phyloP scores from a whole-genome alignment of 1,140 invertebrate species.

The Condylostylus longicornis region DNA sequence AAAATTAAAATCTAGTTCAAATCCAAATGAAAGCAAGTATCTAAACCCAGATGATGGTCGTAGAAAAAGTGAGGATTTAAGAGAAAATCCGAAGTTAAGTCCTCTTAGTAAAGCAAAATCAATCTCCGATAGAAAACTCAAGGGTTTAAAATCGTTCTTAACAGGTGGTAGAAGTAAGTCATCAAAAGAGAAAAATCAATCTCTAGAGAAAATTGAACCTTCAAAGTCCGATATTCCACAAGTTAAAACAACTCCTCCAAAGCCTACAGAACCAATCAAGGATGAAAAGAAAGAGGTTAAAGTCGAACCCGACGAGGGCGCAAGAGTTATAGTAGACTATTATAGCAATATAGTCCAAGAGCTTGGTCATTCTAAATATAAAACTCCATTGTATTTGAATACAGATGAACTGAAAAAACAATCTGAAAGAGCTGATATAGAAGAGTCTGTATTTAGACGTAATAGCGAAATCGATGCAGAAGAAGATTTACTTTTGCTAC shows the following conservation, averaged over 20 bases:
- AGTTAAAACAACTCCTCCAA: constrained; percentile 21
- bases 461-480: constrained; percentile 8
- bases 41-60: too few species aligned
- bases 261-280: constrained; percentile 11
- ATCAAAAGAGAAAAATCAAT: constrained; percentile 20
- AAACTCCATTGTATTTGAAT: constrained; percentile 40
- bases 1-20: constrained; percentile 1
- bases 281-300: constrained; percentile 25
- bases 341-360: constrained; percentile 65
- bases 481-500: constrained; percentile 14
- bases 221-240: constrained; percentile 15
- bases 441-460: constrained; percentile 5
- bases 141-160: constrained; percentile 28
- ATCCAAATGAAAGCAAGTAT: not conserved
- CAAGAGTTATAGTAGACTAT: constrained; percentile 56
- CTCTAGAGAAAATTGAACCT: not conserved
- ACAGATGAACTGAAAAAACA: constrained; percentile 46
- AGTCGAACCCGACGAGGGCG: constrained; percentile 36
- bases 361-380: constrained; percentile 38
- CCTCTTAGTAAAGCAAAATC: too few species aligned
- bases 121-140: constrained; percentile 26
- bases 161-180: constrained; percentile 21
- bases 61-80: too few species aligned
- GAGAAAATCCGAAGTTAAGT: too few species aligned
- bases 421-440: constrained; percentile 32